phyloP scores from a whole-genome alignment of 2,888 invertebrate genomes.

The Cancer borealis region DNA sequence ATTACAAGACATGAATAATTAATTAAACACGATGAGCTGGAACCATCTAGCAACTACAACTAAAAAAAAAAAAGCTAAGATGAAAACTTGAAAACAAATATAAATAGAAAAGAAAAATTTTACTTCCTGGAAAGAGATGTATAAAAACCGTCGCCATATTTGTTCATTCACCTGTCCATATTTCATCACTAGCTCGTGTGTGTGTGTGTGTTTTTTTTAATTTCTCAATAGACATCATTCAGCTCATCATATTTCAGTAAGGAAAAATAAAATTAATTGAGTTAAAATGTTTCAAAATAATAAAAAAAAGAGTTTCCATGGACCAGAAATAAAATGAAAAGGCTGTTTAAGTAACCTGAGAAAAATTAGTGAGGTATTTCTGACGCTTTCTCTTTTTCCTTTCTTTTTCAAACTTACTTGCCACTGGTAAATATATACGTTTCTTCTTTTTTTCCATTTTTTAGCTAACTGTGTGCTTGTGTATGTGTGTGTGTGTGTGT shows the following conservation, averaged over 20 bases:
- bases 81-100: too few species aligned
- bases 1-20: background rate
- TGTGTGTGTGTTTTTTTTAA: too few species aligned
- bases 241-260: too few species aligned
- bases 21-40: background rate
- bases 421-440: background rate
- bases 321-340: background rate
- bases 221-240: too few species aligned
- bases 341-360: background rate
- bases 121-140: background rate
- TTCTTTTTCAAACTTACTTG: background rate
- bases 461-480: background rate
- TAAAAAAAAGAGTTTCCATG: background rate
- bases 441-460: background rate
- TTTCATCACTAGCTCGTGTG: too few species aligned
- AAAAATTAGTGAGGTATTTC: background rate
- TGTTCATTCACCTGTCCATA: too few species aligned
- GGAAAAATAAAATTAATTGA: too few species aligned
- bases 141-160: background rate
- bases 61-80: background rate
- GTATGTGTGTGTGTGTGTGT: background rate
- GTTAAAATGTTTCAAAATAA: background rate
- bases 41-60: background rate
- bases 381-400: background rate
- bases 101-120: background rate